These are phyloP conservation scores for Brachionus rubens DNA, from an alignment of 1,140 invertebrate genomes.

Conservation along the genomic window DNA sequence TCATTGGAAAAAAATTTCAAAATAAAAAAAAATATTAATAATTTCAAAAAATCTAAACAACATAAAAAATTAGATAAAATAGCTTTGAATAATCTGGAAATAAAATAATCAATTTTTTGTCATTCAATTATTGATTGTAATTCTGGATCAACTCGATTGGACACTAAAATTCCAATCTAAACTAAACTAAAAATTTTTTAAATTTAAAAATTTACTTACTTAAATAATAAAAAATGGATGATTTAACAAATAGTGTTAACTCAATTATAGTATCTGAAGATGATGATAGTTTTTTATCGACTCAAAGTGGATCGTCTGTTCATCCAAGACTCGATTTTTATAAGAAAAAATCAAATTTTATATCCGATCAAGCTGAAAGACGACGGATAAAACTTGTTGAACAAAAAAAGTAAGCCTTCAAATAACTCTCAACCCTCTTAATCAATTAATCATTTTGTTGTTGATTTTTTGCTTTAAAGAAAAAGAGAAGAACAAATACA, in stretches of 20 bases:
- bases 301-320: neutral
- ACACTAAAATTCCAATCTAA: neutral
- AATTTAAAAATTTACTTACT: no score
- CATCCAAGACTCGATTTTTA: neutral
- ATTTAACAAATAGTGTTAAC: conserved; percentile 25
- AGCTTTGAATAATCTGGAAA: conserved; percentile 8
- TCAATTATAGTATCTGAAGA: conserved; percentile 24
- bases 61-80: conserved; percentile 23
- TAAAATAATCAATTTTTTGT: neutral
- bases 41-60: no score
- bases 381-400: neutral
- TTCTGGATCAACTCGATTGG: conserved; percentile 10
- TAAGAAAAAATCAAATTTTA: neutral
- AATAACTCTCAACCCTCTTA: no score
- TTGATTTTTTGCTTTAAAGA: neutral
- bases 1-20: neutral
- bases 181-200: no score
- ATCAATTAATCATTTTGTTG: neutral
- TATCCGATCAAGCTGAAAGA: conserved; percentile 1
- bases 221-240: conserved; percentile 10
- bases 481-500: conserved; percentile 2
- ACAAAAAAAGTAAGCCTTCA: conserved; percentile 17
- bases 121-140: no score
- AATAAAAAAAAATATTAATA: neutral
- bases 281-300: neutral